Evolutionary conservation across 2,888 invertebrate genomes (phyloP).

Genomic region (Tortricodes alternella): DNA sequence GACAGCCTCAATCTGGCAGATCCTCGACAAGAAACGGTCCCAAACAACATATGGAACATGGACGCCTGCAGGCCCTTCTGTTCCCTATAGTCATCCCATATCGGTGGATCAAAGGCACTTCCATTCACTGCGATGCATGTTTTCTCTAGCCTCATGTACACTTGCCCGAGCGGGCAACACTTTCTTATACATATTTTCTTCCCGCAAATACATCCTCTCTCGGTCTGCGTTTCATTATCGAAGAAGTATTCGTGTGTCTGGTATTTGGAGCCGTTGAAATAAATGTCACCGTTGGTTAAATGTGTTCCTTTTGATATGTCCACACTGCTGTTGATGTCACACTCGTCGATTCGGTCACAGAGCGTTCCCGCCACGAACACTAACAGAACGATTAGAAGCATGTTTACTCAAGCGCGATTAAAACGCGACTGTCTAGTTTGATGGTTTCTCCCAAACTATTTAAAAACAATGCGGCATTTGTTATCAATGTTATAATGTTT

Average conservation of each 20-base stretch:
- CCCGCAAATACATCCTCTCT: conserved; percentile 51
- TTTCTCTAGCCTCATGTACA: conserved; percentile 37
- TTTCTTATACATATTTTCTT: conserved; percentile 53
- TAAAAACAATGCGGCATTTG: background rate
- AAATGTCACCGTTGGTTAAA: conserved; percentile 41
- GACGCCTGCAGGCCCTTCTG: background rate
- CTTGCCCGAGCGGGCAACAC: conserved; percentile 59
- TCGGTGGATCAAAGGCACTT: conserved; percentile 47
- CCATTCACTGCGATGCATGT: conserved; percentile 42
- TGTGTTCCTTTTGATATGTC: conserved; percentile 50
- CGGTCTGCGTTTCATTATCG: conserved; percentile 38
- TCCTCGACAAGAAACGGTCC: conserved; percentile 47
- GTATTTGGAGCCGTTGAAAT: conserved; percentile 45
- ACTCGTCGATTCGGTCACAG: conserved; percentile 36
- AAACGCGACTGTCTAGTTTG: conserved; percentile 17
- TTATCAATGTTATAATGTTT: background rate
- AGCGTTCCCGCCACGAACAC: conserved; percentile 34
- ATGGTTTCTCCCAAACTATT: background rate
- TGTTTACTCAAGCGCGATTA: conserved; percentile 2
- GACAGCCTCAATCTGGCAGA: conserved; percentile 40
- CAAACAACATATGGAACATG: conserved; percentile 50
- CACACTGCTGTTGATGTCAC: conserved; percentile 41
- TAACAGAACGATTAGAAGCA: conserved; percentile 32
- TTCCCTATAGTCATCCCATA: conserved; percentile 45
- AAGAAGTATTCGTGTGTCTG: conserved; percentile 47